These are phyloP conservation scores for Lordiphosa fenestrarum DNA, from an alignment of 2,888 invertebrate species.

Conservation along the genomic window DNA sequence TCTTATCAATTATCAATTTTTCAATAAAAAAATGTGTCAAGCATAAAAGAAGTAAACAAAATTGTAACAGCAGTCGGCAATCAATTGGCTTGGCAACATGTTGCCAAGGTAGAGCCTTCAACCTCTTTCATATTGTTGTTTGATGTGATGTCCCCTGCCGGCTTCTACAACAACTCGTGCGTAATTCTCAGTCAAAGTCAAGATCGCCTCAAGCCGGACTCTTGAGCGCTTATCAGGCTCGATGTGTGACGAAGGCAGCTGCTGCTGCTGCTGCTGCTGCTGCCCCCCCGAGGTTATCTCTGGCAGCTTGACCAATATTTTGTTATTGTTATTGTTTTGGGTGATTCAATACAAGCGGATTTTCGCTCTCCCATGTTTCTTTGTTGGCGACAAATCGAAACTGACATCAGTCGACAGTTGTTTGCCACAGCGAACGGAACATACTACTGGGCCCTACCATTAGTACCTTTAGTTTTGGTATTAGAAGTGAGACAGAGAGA, in stretches of 20 bases:
- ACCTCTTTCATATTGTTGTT: conserved; percentile 29
- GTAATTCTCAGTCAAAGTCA: conserved; percentile 49
- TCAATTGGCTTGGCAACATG: conserved; percentile 64
- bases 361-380: conserved; percentile 46
- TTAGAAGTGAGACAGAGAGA: no score
- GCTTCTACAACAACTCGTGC: not conserved
- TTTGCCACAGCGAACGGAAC: conserved; percentile 35
- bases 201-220: conserved; percentile 32
- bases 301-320: conserved; percentile 50
- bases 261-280: not conserved
- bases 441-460: not conserved
- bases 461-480: no score
- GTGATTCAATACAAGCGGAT: conserved; percentile 53
- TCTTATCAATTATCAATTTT: no score
- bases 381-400: conserved; percentile 37
- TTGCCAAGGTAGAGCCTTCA: conserved; percentile 30
- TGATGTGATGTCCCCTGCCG: conserved; percentile 8
- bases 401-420: conserved; percentile 58
- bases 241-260: conserved; percentile 35
- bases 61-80: no score
- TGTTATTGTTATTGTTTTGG: conserved; percentile 16
- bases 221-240: conserved; percentile 22
- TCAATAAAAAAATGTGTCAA: no score
- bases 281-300: conserved; percentile 54
- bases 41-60: no score